Conservation (phyloP, 2,888 invertebrate species). For the Synanthedon myopaeformis region DNA sequence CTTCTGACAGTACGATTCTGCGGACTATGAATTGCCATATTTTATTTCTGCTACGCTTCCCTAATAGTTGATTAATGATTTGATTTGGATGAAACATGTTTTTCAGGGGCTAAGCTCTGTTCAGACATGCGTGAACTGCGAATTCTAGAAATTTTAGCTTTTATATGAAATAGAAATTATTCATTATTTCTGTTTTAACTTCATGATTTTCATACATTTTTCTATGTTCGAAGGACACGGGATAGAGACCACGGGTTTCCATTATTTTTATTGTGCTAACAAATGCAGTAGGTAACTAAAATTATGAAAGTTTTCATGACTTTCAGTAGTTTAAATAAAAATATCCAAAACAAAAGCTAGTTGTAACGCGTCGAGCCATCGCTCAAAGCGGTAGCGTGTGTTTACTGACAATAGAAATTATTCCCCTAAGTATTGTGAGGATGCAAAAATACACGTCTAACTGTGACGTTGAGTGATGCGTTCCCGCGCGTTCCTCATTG, state of each 20-base stretch:
- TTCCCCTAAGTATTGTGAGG: slow-evolving; percentile 51
- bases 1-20: slow-evolving; percentile 54
- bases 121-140: no score
- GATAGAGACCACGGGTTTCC: no score
- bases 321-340: slow-evolving; percentile 5
- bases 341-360: slow-evolving; percentile 29
- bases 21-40: slow-evolving; percentile 61
- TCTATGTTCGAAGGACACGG: no score
- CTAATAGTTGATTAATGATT: slow-evolving; percentile 61
- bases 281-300: not conserved
- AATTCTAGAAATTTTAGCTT: no score
- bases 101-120: slow-evolving; percentile 2
- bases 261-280: no score
- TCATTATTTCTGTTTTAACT: no score
- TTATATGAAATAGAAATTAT: no score
- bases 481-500: slow-evolving; percentile 50
- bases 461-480: slow-evolving; percentile 67
- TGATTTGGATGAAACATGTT: slow-evolving; percentile 21
- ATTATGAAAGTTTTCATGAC: not conserved
- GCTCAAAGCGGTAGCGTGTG: slow-evolving; percentile 41
- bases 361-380: slow-evolving; percentile 22
- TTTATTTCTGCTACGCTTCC: slow-evolving; percentile 59
- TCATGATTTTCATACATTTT: no score
- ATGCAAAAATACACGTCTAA: slow-evolving; percentile 59
- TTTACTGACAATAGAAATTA: slow-evolving; percentile 60